phyloP scores from a whole-genome alignment of 2,797 vertebrate genomes.

The Pyrrhura leucotis region DNA sequence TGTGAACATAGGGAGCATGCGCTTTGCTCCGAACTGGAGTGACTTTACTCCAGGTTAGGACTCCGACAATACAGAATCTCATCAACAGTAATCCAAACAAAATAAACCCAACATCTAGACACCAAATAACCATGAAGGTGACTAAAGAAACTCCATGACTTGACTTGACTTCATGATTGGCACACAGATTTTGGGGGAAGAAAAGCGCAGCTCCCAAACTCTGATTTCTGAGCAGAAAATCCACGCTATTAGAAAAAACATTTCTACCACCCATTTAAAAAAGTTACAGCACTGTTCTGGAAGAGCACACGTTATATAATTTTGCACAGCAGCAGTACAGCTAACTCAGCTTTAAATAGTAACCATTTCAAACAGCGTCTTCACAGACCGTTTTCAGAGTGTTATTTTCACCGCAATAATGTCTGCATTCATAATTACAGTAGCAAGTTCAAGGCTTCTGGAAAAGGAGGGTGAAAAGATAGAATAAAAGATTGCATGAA shows the following conservation, averaged over 20 bases:
- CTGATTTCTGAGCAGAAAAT: not conserved
- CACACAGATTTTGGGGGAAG: not conserved
- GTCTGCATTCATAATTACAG: conserved; percentile 69
- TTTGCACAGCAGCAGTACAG: not conserved
- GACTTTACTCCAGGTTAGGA: not conserved
- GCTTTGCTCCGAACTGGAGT: not conserved
- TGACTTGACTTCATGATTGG: not conserved
- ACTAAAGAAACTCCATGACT: not conserved
- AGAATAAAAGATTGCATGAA: conserved; percentile 61
- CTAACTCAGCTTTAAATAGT: conserved; percentile 41
- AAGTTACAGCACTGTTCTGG: not conserved
- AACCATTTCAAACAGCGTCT: conserved; percentile 11
- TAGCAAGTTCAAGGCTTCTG: conserved; percentile 49
- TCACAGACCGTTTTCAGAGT: conserved; percentile 38
- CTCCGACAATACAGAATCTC: not conserved
- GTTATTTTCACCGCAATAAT: conserved; percentile 55
- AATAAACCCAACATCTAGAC: not conserved
- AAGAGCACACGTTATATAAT: not conserved
- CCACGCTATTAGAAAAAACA: not conserved
- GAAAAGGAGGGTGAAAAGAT: conserved; percentile 50
- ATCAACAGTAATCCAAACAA: not conserved
- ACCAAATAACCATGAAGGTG: not conserved
- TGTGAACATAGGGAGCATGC: not conserved
- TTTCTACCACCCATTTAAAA: not conserved
- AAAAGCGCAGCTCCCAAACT: not conserved